A percentile compares a stretch with the other conserved stretches of the same genome.
Conservation (phyloP, 2,888 invertebrate genomes). For the Coenonympha arcania region DNA sequence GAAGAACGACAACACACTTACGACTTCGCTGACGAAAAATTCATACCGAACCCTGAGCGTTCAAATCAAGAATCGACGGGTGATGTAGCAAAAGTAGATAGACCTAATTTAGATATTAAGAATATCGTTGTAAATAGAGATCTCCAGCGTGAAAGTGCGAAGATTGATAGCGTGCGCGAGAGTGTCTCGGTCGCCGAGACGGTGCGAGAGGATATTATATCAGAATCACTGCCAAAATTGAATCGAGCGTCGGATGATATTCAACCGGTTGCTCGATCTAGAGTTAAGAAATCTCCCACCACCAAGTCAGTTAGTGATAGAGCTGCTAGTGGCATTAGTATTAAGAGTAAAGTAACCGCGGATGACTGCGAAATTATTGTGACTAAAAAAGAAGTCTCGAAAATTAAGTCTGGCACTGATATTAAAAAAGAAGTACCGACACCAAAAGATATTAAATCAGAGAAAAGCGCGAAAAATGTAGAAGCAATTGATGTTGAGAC, state of each 20-base stretch:
- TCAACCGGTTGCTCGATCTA: slow-evolving; percentile 48
- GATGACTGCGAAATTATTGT: slow-evolving; percentile 17
- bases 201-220: slow-evolving; percentile 34
- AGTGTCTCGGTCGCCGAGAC: slow-evolving; percentile 39
- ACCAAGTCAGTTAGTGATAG: slow-evolving; percentile 47
- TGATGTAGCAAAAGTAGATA: slow-evolving; percentile 24
- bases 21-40: slow-evolving; percentile 12
- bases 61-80: background rate
- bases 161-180: slow-evolving; percentile 35
- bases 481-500: slow-evolving; percentile 8
- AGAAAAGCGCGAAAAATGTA: slow-evolving; percentile 3
- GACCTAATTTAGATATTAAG: slow-evolving; percentile 35
- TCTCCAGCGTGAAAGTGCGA: slow-evolving; percentile 35
- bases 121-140: slow-evolving; percentile 31
- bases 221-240: slow-evolving; percentile 53
- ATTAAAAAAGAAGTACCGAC: slow-evolving; percentile 13
- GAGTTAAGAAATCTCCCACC: slow-evolving; percentile 61
- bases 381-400: slow-evolving; percentile 14
- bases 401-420: slow-evolving; percentile 15
- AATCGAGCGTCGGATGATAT: slow-evolving; percentile 49
- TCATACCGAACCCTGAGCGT: background rate
- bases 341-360: slow-evolving; percentile 36
- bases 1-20: slow-evolving; percentile 4
- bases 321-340: slow-evolving; percentile 42
- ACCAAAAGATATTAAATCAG: slow-evolving; percentile 9